Conservation (phyloP, 2,888 invertebrate genomes). For the Bembecia ichneumoniformis region DNA sequence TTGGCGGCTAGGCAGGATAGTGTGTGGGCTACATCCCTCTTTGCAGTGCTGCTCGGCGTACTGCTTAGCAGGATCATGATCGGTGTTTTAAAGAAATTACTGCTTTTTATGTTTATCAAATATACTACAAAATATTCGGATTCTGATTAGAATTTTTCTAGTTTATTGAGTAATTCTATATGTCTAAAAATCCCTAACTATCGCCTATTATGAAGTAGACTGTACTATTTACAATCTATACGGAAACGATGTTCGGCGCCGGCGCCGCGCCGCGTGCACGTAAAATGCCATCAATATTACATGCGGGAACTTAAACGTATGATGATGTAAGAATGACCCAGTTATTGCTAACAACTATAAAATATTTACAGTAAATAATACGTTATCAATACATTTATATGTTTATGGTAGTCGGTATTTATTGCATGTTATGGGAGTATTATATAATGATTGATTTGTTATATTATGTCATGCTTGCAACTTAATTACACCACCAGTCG, state of each 20-base stretch:
- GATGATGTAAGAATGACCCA: neutral
- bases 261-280: conserved; percentile 10
- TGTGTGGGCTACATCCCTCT: too few relatives aligned
- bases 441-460: neutral
- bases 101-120: too few relatives aligned
- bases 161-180: too few relatives aligned
- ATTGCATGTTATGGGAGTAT: neutral
- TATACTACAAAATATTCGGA: too few relatives aligned
- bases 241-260: conserved; percentile 17
- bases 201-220: too few relatives aligned
- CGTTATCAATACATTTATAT: neutral
- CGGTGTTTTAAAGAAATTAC: too few relatives aligned
- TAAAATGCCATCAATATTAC: neutral
- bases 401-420: neutral
- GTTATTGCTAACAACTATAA: neutral
- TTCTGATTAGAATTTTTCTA: too few relatives aligned
- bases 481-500: neutral
- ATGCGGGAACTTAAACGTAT: neutral
- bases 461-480: neutral
- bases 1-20: too few relatives aligned
- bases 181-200: too few relatives aligned
- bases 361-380: neutral
- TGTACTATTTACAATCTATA: conserved; percentile 16
- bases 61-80: too few relatives aligned
- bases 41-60: too few relatives aligned